Conservation (phyloP, 2,888 invertebrate genomes). For the Hylaea fasciaria region DNA sequence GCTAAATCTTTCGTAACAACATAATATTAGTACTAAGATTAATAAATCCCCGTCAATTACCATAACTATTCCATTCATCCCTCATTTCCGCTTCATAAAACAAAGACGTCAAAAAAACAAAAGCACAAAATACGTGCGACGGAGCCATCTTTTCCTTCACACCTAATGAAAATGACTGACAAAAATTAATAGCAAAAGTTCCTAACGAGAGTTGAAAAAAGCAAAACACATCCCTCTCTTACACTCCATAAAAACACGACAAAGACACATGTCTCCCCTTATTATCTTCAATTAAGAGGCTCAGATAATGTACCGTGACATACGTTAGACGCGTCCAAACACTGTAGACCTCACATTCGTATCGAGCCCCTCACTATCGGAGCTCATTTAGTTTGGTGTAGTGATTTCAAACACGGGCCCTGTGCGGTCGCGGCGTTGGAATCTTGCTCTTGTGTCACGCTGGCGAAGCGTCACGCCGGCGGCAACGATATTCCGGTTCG, state of each 20-base stretch:
- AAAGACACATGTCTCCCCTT: slow-evolving; percentile 83
- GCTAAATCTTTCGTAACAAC: too few species aligned
- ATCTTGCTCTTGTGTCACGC: slow-evolving; percentile 42
- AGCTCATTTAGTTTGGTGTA: slow-evolving; percentile 58
- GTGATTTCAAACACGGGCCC: slow-evolving; percentile 54
- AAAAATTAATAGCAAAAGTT: slow-evolving; percentile 68
- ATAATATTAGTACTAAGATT: background rate
- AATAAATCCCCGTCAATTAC: slow-evolving; percentile 11
- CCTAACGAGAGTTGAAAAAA: slow-evolving; percentile 72
- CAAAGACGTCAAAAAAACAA: slow-evolving; percentile 33
- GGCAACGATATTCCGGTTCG: slow-evolving; percentile 48
- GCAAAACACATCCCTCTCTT: slow-evolving; percentile 72
- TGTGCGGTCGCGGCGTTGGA: slow-evolving; percentile 43
- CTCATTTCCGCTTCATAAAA: slow-evolving; percentile 31
- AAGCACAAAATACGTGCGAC: slow-evolving; percentile 34
- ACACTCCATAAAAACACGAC: slow-evolving; percentile 82
- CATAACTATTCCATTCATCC: slow-evolving; percentile 13
- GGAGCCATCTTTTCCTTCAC: slow-evolving; percentile 38
- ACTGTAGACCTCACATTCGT: slow-evolving; percentile 54
- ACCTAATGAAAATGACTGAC: slow-evolving; percentile 60
- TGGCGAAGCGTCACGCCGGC: slow-evolving; percentile 25
- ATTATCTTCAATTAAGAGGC: slow-evolving; percentile 84
- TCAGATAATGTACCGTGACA: slow-evolving; percentile 81
- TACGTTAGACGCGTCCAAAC: slow-evolving; percentile 60
- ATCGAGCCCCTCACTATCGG: slow-evolving; percentile 29